phyloP scores from a whole-genome alignment of 2,888 invertebrate genomes.

The Hyposoter didymator region DNA sequence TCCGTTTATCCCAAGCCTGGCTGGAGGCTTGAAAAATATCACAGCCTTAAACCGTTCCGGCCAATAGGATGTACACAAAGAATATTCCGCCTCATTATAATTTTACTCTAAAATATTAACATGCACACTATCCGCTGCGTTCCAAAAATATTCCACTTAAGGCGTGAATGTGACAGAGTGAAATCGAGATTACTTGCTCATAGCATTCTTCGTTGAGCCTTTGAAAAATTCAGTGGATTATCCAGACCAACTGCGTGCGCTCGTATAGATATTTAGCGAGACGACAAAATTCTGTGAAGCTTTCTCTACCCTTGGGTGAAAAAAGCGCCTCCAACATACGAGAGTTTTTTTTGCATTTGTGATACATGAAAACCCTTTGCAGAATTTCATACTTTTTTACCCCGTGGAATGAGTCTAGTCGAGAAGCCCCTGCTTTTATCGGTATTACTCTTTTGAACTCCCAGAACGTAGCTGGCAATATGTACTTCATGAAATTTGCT shows the following conservation, averaged over 20 bases:
- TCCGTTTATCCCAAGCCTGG: background rate
- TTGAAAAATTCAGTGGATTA: conserved; percentile 14
- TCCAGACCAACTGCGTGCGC: conserved; percentile 13
- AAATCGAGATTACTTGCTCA: background rate
- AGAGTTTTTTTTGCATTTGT: conserved; percentile 9
- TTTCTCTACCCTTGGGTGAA: background rate
- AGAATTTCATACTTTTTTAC: conserved; percentile 57
- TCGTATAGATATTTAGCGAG: conserved; percentile 26
- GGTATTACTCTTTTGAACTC: conserved; percentile 63
- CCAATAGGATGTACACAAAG: background rate
- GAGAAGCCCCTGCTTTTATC: conserved; percentile 60
- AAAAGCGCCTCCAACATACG: conserved; percentile 5
- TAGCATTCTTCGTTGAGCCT: background rate
- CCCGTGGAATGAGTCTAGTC: conserved; percentile 18
- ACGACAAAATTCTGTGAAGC: conserved; percentile 50
- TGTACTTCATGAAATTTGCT: conserved; percentile 45
- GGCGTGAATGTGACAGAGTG: background rate
- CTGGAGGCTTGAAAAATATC: background rate
- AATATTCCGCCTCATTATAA: background rate
- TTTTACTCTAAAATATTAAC: background rate
- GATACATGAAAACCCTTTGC: conserved; percentile 19
- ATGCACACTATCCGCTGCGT: background rate
- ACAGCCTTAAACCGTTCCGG: background rate
- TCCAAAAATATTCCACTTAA: background rate
- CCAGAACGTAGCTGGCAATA: conserved; percentile 18